A percentile compares a stretch with the other conserved stretches of the same genome.
Conservation (phyloP, 1,140 invertebrate genomes). For the Ceratina australensis region DNA sequence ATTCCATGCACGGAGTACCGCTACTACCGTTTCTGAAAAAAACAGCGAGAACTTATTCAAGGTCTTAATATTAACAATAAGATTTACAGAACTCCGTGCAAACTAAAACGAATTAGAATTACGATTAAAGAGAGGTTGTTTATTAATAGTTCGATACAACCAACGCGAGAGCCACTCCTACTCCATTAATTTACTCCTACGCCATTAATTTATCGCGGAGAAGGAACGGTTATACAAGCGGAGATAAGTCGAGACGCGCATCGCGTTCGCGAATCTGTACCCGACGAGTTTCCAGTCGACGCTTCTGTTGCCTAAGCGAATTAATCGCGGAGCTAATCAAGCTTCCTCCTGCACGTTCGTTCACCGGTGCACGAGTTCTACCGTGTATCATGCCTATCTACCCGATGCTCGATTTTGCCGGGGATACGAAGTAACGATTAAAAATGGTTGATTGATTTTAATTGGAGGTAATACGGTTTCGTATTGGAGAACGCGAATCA, state of each 20-base stretch:
- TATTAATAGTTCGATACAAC: constrained; percentile 32
- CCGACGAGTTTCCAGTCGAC: constrained; percentile 33
- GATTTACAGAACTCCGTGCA: too few relatives aligned
- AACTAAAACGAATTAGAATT: too few relatives aligned
- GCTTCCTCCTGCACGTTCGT: constrained; percentile 35
- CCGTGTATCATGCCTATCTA: too few relatives aligned
- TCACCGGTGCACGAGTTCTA: constrained; percentile 1
- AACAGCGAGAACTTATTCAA: too few relatives aligned
- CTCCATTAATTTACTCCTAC: constrained; percentile 1
- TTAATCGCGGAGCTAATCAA: constrained; percentile 45
- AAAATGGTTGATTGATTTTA: constrained; percentile 43
- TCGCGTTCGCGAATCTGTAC: constrained; percentile 43
- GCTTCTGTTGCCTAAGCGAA: constrained; percentile 43
- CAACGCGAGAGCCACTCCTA: constrained; percentile 13
- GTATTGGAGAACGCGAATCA: background rate
- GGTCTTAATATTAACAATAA: too few relatives aligned
- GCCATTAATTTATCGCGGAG: constrained; percentile 38
- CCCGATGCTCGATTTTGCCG: constrained; percentile 2
- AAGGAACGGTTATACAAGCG: constrained; percentile 10
- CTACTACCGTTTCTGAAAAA: too few relatives aligned
- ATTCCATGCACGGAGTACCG: too few relatives aligned
- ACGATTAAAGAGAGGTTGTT: background rate
- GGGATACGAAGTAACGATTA: constrained; percentile 19
- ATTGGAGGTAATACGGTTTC: constrained; percentile 19
- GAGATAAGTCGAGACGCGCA: constrained; percentile 25